These are phyloP conservation scores for Emydura subglobosa DNA, from an alignment of 2,113 vertebrate species.

Conservation along the genomic window DNA sequence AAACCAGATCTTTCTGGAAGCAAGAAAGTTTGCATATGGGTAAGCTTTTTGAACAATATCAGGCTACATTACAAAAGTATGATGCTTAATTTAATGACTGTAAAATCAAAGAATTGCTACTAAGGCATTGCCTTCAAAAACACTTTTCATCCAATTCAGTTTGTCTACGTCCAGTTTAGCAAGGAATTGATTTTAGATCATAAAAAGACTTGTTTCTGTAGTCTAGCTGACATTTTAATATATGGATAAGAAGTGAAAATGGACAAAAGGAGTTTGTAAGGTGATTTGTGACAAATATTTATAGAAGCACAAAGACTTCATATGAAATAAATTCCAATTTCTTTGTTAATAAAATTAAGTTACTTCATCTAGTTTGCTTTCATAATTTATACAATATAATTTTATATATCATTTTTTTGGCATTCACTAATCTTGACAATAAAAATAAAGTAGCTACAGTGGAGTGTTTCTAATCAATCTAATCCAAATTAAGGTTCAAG, in stretches of 20 bases:
- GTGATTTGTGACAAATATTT: background rate
- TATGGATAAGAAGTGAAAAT: background rate
- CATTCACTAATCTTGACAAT: background rate
- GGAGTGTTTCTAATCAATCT: background rate
- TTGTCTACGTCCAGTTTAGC: background rate
- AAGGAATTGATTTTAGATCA: background rate
- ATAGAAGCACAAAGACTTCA: background rate
- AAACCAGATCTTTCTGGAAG: conserved; percentile 94
- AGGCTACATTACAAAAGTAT: background rate
- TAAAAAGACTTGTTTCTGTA: background rate
- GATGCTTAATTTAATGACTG: background rate
- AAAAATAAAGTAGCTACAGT: background rate
- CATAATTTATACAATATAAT: background rate
- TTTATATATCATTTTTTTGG: background rate
- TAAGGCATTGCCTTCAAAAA: background rate
- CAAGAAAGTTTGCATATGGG: conserved; percentile 94
- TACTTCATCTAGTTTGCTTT: background rate
- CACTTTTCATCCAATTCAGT: background rate
- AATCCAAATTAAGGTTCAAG: background rate
- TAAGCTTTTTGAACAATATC: conserved; percentile 64
- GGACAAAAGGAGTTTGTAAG: background rate
- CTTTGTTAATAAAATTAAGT: background rate
- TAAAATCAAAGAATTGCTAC: background rate
- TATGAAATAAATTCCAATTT: background rate
- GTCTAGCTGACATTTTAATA: background rate